These are phyloP conservation scores for Mobula hypostoma DNA, from an alignment of 2,113 vertebrate genomes.

Conservation along the genomic window DNA sequence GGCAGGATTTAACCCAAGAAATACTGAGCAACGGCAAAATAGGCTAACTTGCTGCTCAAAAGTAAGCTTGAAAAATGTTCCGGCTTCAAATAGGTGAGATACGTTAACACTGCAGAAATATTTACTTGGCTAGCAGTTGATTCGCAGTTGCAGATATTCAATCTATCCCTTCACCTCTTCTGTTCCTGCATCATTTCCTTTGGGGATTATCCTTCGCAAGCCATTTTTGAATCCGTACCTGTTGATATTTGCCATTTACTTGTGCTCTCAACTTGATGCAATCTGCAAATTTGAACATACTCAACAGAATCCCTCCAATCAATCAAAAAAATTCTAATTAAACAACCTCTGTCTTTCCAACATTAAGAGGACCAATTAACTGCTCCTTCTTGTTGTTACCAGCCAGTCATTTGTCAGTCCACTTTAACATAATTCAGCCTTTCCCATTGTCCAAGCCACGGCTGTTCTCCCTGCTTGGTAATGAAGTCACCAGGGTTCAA, in stretches of 20 bases:
- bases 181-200: background rate
- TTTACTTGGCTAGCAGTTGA: background rate
- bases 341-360: background rate
- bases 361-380: background rate
- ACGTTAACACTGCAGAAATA: background rate
- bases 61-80: background rate
- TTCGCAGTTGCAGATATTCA: background rate
- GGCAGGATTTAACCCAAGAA: background rate
- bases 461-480: background rate
- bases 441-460: background rate
- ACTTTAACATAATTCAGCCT: background rate
- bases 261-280: background rate
- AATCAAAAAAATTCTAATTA: background rate
- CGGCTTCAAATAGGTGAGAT: background rate
- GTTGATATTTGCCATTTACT: background rate
- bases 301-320: background rate
- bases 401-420: background rate
- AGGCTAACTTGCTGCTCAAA: background rate
- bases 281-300: background rate
- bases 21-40: background rate
- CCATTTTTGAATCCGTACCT: background rate
- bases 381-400: background rate
- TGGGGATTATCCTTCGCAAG: background rate
- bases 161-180: background rate
- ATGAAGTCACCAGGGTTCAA: background rate